phyloP scores from a whole-genome alignment of 2,888 invertebrate genomes.

The Formica aserva region DNA sequence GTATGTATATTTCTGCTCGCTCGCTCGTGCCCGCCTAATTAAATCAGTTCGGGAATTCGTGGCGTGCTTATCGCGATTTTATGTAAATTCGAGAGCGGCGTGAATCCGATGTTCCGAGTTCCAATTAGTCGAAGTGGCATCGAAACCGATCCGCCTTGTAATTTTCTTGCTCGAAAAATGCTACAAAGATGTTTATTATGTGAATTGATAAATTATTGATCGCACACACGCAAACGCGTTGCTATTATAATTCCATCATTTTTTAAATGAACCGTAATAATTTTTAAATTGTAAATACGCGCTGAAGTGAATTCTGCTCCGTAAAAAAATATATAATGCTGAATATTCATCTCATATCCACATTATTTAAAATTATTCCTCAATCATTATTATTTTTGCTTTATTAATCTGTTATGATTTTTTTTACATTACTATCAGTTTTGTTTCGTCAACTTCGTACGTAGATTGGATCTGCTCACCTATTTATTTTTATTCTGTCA shows the following conservation, averaged over 20 bases:
- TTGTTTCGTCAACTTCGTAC: not conserved
- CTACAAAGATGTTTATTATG: slow-evolving; percentile 29
- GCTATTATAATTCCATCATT: slow-evolving; percentile 27
- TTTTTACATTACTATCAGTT: not conserved
- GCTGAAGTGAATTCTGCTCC: slow-evolving; percentile 9
- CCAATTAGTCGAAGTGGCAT: slow-evolving; percentile 43
- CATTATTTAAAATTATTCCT: not conserved
- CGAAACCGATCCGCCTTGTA: slow-evolving; percentile 37
- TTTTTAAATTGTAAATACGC: not conserved
- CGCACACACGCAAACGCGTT: slow-evolving; percentile 18
- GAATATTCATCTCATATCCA: not conserved
- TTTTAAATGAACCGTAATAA: slow-evolving; percentile 1
- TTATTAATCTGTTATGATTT: not conserved
- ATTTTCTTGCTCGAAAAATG: slow-evolving; percentile 37
- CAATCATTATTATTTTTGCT: not conserved
- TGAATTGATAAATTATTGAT: slow-evolving; percentile 40
- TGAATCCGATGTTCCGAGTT: slow-evolving; percentile 35
- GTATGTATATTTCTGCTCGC: slow-evolving; percentile 74
- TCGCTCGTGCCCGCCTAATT: slow-evolving; percentile 74
- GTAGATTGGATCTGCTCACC: not conserved
- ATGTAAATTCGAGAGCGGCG: slow-evolving; percentile 75
- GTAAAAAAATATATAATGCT: not conserved
- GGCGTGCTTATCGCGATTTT: slow-evolving; percentile 80
- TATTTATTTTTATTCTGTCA: slow-evolving; percentile 1
- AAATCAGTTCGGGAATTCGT: slow-evolving; percentile 79